Evolutionary conservation across 1,140 invertebrate genomes (phyloP).

Genomic region (Berghia stephanieae): DNA sequence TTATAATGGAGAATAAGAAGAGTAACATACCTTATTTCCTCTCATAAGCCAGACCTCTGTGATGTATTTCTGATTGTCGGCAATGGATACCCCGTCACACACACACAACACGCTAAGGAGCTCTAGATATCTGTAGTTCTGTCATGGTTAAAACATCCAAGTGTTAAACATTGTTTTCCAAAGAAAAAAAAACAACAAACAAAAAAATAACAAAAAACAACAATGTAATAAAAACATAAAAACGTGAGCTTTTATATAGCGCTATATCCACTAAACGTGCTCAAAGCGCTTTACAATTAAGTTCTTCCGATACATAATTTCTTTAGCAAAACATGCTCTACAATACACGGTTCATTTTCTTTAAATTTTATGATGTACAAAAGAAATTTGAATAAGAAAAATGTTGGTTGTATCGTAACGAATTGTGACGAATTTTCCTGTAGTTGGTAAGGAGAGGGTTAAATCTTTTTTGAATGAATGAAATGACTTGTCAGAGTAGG

Average conservation of each 20-base stretch:
- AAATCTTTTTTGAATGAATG: neutral
- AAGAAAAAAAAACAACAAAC: too few relatives aligned
- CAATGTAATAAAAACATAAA: neutral
- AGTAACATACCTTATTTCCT: too few relatives aligned
- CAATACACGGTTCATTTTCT: neutral
- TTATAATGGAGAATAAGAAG: too few relatives aligned
- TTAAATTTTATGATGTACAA: neutral
- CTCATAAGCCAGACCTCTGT: constrained; percentile 65
- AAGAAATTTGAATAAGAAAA: neutral
- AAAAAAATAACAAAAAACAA: too few relatives aligned
- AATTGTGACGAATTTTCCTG: too few relatives aligned
- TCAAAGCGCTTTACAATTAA: too few relatives aligned
- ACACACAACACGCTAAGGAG: constrained; percentile 65
- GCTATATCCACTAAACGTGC: too few relatives aligned
- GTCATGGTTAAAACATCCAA: too few relatives aligned
- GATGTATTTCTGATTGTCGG: constrained; percentile 66
- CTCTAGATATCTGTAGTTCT: constrained; percentile 66
- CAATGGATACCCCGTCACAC: constrained; percentile 65
- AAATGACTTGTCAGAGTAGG: neutral
- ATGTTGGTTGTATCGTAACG: too few relatives aligned
- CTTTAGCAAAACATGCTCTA: neutral
- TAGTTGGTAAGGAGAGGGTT: too few relatives aligned
- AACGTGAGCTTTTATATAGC: neutral
- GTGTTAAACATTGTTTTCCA: too few relatives aligned
- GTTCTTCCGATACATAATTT: too few relatives aligned